Conservation (phyloP, 2,113 vertebrate genomes). For the Stercorarius parasiticus region DNA sequence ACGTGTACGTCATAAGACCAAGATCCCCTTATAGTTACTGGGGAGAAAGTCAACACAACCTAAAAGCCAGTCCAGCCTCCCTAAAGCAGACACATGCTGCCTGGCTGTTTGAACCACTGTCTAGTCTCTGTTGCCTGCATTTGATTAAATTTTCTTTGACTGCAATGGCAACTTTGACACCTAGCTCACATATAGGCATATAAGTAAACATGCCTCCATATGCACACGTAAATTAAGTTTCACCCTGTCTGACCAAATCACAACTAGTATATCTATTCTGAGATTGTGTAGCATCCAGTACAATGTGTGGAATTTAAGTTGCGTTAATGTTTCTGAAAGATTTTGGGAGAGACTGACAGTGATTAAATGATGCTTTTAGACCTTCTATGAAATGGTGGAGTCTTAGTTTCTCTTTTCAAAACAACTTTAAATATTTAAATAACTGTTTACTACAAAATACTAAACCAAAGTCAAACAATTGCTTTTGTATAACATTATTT, state of each 20-base stretch:
- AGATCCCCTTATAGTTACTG: background rate
- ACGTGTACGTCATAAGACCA: background rate
- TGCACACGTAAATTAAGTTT: background rate
- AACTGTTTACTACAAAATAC: background rate
- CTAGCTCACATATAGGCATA: background rate
- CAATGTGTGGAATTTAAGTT: background rate
- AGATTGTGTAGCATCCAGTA: background rate
- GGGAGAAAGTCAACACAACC: background rate
- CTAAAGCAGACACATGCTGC: background rate
- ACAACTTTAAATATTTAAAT: background rate
- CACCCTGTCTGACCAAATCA: background rate
- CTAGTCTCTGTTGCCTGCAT: background rate
- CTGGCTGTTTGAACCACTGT: background rate
- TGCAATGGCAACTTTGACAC: background rate
- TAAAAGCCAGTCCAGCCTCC: background rate
- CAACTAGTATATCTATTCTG: background rate
- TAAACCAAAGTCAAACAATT: background rate
- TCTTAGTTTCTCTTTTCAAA: background rate
- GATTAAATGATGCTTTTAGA: background rate
- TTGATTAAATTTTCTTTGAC: background rate
- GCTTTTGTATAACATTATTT: background rate
- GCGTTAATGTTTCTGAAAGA: background rate
- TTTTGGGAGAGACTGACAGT: background rate
- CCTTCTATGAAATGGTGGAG: background rate
- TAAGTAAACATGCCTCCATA: background rate